Evolutionary conservation across 2,888 invertebrate species (phyloP).

Genomic region (Sylvicola cinctus): DNA sequence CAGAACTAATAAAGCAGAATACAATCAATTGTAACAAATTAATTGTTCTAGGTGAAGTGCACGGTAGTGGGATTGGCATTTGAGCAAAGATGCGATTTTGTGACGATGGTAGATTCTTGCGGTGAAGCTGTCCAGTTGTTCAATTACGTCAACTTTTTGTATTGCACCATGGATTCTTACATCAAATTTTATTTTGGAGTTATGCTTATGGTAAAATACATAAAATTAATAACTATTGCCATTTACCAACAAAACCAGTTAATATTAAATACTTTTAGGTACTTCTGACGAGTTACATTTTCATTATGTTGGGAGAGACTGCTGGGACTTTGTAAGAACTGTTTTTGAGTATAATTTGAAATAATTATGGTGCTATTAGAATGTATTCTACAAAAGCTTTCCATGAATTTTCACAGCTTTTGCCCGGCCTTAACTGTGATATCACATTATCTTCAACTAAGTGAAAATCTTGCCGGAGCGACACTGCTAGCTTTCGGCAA

Average conservation of each 20-base stretch:
- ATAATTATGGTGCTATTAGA: neutral
- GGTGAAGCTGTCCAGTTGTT: conserved; percentile 13
- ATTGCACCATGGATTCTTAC: conserved; percentile 17
- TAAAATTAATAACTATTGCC: neutral
- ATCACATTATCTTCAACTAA: conserved; percentile 25
- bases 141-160: conserved; percentile 21
- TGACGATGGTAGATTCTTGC: conserved; percentile 17
- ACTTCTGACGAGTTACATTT: conserved; percentile 29
- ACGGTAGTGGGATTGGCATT: no score
- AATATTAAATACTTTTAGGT: conserved; percentile 14
- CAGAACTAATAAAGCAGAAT: no score
- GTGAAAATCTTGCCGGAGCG: conserved; percentile 37
- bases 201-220: no score
- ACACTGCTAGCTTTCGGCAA: conserved; percentile 52
- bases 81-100: conserved; percentile 20
- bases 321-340: conserved; percentile 34
- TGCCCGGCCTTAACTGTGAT: conserved; percentile 31
- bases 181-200: neutral
- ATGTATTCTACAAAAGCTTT: conserved; percentile 1
- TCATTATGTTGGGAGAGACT: conserved; percentile 30
- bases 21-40: no score
- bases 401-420: conserved; percentile 21
- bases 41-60: no score
- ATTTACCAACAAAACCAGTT: conserved; percentile 8
- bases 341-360: conserved; percentile 5